Percentiles rank a stretch among this genome's conserved stretches.
Evolutionary conservation across 1,140 invertebrate genomes (phyloP).

Genomic region (Ceratina australensis): DNA sequence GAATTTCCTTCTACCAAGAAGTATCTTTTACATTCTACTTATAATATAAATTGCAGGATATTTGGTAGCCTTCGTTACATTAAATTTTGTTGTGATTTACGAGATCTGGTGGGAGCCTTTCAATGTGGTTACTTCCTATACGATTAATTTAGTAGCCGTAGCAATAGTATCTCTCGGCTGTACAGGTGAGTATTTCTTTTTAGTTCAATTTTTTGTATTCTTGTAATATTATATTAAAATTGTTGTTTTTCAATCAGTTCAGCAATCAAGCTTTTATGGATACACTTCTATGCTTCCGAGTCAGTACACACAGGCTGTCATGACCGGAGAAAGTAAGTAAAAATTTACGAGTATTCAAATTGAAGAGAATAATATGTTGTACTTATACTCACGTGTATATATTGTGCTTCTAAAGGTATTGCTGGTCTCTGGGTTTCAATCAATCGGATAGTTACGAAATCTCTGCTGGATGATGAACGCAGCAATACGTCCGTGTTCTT

Average conservation of each 20-base stretch:
- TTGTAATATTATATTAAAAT: background rate
- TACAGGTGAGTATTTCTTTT: conserved; percentile 82
- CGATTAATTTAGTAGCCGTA: conserved; percentile 90
- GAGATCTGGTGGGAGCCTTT: conserved; percentile 93
- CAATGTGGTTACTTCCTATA: conserved; percentile 85
- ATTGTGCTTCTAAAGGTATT: conserved; percentile 81
- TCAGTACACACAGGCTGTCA: conserved; percentile 94
- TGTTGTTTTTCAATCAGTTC: conserved; percentile 80
- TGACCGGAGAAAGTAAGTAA: conserved; percentile 94
- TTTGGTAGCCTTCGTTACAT: conserved; percentile 88
- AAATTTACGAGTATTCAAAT: background rate
- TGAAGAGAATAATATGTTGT: background rate
- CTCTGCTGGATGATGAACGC: conserved; percentile 85
- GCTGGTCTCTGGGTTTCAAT: conserved; percentile 92
- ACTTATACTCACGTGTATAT: background rate
- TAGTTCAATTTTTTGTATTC: too few relatives aligned
- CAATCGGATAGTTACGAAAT: conserved; percentile 91
- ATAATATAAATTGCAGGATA: conserved; percentile 83
- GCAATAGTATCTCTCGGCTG: conserved; percentile 93
- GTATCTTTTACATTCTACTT: too few relatives aligned
- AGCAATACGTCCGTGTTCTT: conserved; percentile 93
- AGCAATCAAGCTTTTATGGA: conserved; percentile 96
- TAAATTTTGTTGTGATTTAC: conserved; percentile 90
- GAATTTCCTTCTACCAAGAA: too few relatives aligned
- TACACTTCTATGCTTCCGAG: conserved; percentile 95